Evolutionary conservation across 1,140 invertebrate species (phyloP).

Genomic region (Batillaria attramentaria): DNA sequence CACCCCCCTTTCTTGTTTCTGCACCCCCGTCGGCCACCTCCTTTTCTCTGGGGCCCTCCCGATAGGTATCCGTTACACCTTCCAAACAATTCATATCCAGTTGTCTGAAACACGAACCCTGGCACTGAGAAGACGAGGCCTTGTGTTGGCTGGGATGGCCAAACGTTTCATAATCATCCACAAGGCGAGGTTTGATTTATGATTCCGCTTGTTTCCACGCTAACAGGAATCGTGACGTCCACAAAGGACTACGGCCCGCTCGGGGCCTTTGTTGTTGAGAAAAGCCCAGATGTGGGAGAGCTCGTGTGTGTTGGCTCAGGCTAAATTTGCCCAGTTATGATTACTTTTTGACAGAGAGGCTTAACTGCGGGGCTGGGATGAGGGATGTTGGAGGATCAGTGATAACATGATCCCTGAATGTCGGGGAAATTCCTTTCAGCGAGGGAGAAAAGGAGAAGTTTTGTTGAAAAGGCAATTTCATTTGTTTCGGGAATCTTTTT

Average conservation of each 20-base stretch:
- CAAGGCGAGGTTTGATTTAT: conserved; percentile 25
- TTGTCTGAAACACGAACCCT: too few relatives aligned
- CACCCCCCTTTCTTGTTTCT: too few relatives aligned
- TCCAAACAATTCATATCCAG: conserved; percentile 15
- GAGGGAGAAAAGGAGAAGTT: neutral
- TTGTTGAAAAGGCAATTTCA: too few relatives aligned
- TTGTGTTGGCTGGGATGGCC: too few relatives aligned
- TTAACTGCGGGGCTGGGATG: conserved; percentile 11
- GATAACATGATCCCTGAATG: too few relatives aligned
- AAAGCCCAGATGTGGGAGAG: conserved; percentile 17
- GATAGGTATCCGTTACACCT: conserved; percentile 22
- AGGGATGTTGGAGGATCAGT: conserved; percentile 5
- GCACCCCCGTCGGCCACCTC: too few relatives aligned
- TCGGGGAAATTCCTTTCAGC: too few relatives aligned
- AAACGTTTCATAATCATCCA: neutral
- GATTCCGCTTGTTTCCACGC: neutral
- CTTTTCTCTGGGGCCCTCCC: too few relatives aligned
- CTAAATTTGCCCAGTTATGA: conserved; percentile 15
- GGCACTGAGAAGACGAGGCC: too few relatives aligned
- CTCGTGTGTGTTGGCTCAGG: neutral
- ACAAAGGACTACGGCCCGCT: conserved; percentile 10
- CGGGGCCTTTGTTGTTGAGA: conserved; percentile 31
- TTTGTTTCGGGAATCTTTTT: too few relatives aligned
- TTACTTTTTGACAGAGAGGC: conserved; percentile 29
- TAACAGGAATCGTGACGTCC: conserved; percentile 11